Base-by-base conservation (phyloP, 2,888 invertebrate species). In the Sylvicola cinctus region DNA sequence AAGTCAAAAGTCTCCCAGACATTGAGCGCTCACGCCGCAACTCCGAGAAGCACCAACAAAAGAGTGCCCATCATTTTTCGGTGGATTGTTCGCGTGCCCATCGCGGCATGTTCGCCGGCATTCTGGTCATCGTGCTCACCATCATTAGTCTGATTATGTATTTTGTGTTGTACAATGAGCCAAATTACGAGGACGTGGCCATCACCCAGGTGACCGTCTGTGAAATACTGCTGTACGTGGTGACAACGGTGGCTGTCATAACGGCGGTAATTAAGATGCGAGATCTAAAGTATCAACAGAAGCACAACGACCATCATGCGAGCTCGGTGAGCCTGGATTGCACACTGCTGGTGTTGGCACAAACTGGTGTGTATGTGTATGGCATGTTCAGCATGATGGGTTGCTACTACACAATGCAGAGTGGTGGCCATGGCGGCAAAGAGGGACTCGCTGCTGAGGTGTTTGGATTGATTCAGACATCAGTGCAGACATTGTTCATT, bases 71-170 rank as follows among this genome's bases (percentile, higher is more conserved):
- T 58, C 76, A 87, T 46, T 88, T 87, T 57, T 84, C 84, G 35
- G 88, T 91, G 4, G 93, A 93, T 53, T 93, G 93, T 54, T 84
- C 88, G 0, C 67, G 85, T 38, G 88, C 91, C 1, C 90, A 90
- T 59, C 87, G 87, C 56, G 90, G 90, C 1, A 66, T 91, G 4
- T 91, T 91, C 54, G 76, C 87, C 41, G 88, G 88, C 27, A 85
- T 87, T 40, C 60, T 87, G 29, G 74, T 87, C 31, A 64, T 90
- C 30, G 88, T 90, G 13, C 62, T 88, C 31, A 85, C 88, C 14
- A 87, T 90, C 45, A 88, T 90, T 49, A 85, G 85, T 3, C 63
- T 90, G 35, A 87, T 91, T 42, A 63, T 88, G 26, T 90, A 90
- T 60, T 88, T 88, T 52, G 88, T 90, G 28, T 64, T 90, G 17